Evolutionary conservation across 2,888 invertebrate genomes (phyloP).

Genomic region (Darwinula stevensoni): DNA sequence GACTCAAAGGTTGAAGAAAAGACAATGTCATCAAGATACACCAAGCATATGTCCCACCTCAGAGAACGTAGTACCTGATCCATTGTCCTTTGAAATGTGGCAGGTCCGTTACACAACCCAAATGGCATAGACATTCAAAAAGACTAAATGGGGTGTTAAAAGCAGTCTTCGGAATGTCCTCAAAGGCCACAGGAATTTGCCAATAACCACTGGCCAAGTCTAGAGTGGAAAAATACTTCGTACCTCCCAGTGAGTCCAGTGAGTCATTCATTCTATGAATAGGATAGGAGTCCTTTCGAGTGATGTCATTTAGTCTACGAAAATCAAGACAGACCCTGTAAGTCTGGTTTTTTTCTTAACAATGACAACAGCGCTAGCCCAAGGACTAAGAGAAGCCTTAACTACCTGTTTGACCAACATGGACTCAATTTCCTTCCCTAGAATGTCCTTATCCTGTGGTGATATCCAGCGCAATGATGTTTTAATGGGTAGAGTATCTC

Average conservation of each 20-base stretch:
- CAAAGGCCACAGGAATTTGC: constrained; percentile 6
- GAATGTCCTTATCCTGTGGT: no score
- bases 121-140: constrained; percentile 8
- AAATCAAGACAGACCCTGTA: constrained; percentile 12
- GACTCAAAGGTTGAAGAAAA: constrained; percentile 9
- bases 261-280: constrained; percentile 7
- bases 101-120: constrained; percentile 8
- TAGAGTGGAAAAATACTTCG: constrained; percentile 11
- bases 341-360: constrained; percentile 13
- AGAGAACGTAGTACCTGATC: constrained; percentile 9
- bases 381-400: constrained; percentile 13
- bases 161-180: constrained; percentile 8
- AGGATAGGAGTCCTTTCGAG: constrained; percentile 9
- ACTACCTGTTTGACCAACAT: no score
- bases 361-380: constrained; percentile 14
- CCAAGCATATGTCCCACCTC: no score
- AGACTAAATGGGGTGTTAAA: constrained; percentile 7
- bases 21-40: constrained; percentile 9
- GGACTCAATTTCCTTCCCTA: no score
- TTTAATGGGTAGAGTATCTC: no score
- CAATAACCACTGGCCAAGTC: constrained; percentile 11
- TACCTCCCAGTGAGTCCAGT: constrained; percentile 10
- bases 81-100: constrained; percentile 7
- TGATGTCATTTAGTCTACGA: constrained; percentile 10
- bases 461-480: no score